Evolutionary conservation across 2,113 vertebrate species (phyloP), one percentile per base, ranked within the genome.

Genomic region (Rhagologus leucostigma): DNA sequence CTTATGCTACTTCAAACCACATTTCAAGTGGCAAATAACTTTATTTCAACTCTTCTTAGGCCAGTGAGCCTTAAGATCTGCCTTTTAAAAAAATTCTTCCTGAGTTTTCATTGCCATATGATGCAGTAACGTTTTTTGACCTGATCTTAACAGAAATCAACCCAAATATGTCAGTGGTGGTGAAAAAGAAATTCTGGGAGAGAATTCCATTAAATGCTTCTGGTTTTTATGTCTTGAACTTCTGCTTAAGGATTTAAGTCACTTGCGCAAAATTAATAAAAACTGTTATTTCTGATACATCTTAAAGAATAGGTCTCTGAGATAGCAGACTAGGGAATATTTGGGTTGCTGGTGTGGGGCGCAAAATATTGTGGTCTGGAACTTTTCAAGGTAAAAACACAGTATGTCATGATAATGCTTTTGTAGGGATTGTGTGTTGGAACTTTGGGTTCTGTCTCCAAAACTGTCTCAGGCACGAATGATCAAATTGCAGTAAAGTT

Each of bases 81-180:
- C 75, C 79, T 94, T 59, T 57, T 10, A 57, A 64, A 52, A 56
- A 77, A 87, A 41, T 27, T 56, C 19, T 70, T 87, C 42, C 39
- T 13, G 19, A 47, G 5, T 52, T 56, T 73, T 79, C 13, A 7
- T 35, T 46, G 39, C 24, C 46, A 59, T 57, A 62, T 57, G 19
- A n/a, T 60, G 18, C 37, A 55, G 46, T 29, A 59, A 57, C n/a
- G 10, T 23, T 41, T 83, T 87, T 91, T 95, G 30, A 81, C 59
- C 88, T 71, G 33, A 71, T 71, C 68, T 88, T 93, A 68, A 33
- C 77, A 95, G 79, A 67, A 96, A 87, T 91, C 75, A 73, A 44
- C 56, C 49, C 37, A 84, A 78, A 69, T 56, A 35, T 37, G 77
- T 94, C 65, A 80, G 68, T 84, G 60, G 11, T 63, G 52, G 47